phyloP scores from a whole-genome alignment of 2,888 invertebrate species.

The Laspeyria flexula region DNA sequence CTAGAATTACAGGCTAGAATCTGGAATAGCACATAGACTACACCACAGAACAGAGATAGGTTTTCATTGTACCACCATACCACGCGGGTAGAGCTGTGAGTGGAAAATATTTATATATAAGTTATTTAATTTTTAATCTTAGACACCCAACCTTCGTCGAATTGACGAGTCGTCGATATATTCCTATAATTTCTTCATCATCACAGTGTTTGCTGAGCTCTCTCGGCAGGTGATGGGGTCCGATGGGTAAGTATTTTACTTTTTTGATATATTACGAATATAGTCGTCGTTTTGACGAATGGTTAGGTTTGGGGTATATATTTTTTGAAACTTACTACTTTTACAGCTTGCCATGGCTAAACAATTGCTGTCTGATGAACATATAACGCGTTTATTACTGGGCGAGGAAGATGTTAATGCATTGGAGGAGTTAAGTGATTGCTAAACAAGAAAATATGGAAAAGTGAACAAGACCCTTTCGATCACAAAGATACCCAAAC shows the following conservation, averaged over 20 bases:
- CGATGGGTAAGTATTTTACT: not conserved
- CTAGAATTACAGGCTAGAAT: no score
- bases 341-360: not conserved
- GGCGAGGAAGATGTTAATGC: not conserved
- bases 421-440: not conserved
- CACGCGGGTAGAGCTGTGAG: no score
- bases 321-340: not conserved
- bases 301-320: not conserved
- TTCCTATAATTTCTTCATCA: slow-evolving; percentile 8
- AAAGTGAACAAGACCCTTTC: no score
- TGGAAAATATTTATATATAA: no score
- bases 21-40: no score
- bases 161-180: slow-evolving; percentile 15
- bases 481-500: no score
- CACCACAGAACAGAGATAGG: no score
- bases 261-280: not conserved
- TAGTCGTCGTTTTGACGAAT: not conserved
- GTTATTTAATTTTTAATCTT: no score
- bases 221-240: not conserved
- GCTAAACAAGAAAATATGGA: not conserved
- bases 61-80: no score
- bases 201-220: not conserved
- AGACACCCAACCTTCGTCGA: no score
- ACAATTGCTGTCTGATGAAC: not conserved
- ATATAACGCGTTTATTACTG: not conserved